Evolutionary conservation across 2,888 invertebrate species (phyloP).

Genomic region (Venusia cambrica): DNA sequence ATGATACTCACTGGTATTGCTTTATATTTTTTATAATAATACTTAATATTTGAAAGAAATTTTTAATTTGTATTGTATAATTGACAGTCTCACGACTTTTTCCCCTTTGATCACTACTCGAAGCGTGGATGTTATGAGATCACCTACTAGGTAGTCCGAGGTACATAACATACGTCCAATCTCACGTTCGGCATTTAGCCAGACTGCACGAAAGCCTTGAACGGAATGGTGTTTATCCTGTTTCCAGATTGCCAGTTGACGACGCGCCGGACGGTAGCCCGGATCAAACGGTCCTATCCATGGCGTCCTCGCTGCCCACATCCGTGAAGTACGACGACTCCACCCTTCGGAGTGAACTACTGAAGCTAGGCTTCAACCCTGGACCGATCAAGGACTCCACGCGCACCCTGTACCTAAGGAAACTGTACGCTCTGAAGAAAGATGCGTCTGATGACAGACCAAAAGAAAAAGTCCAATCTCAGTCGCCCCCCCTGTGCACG

Average conservation of each 20-base stretch:
- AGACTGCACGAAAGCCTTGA: too few species aligned
- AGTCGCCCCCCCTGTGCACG: conserved; percentile 77
- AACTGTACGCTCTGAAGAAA: conserved; percentile 82
- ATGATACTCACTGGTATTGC: too few species aligned
- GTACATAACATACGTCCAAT: too few species aligned
- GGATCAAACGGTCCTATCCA: conserved; percentile 62
- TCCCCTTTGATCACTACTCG: too few species aligned
- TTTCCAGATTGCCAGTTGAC: conserved; percentile 60
- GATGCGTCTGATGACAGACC: conserved; percentile 35
- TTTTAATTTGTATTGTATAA: too few species aligned
- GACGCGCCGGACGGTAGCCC: conserved; percentile 48
- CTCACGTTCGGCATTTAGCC: too few species aligned
- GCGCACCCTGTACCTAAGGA: conserved; percentile 87
- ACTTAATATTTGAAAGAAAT: too few species aligned
- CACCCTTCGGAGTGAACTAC: conserved; percentile 83
- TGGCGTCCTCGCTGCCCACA: conserved; percentile 80
- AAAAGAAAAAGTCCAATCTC: conserved; percentile 42
- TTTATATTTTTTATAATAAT: too few species aligned
- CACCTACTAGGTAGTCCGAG: too few species aligned
- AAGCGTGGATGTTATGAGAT: too few species aligned
- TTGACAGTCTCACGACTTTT: too few species aligned
- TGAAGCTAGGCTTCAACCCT: conserved; percentile 84
- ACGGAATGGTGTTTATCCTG: too few species aligned
- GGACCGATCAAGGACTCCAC: conserved; percentile 92
- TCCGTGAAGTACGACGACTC: conserved; percentile 80